Percentiles rank a stretch among this genome's conserved stretches.
Evolutionary conservation across 1,140 invertebrate genomes (phyloP).

Genomic region (Zaprionus kolodkinae): DNA sequence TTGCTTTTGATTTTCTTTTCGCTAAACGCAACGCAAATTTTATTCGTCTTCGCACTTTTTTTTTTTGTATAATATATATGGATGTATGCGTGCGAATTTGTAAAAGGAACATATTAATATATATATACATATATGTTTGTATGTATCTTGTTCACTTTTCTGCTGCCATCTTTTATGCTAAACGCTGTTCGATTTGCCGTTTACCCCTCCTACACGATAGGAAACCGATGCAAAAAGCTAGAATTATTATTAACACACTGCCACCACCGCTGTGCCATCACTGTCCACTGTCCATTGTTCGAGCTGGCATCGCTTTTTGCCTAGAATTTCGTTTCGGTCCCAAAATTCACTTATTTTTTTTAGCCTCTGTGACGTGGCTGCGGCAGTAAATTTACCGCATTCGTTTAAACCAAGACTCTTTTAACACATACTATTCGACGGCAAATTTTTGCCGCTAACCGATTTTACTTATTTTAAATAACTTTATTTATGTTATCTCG

Average conservation of each 20-base stretch:
- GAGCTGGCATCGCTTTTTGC: conserved; percentile 36
- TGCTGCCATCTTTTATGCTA: conserved; percentile 77
- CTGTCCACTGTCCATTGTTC: conserved; percentile 41
- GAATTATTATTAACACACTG: conserved; percentile 62
- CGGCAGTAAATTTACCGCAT: conserved; percentile 76
- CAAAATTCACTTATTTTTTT: conserved; percentile 57
- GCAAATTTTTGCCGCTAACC: conserved; percentile 53
- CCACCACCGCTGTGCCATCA: conserved; percentile 32
- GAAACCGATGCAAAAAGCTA: conserved; percentile 58
- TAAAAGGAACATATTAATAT: conserved; percentile 36
- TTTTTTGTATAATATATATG: conserved; percentile 8
- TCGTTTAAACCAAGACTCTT: conserved; percentile 32
- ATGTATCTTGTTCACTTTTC: conserved; percentile 66
- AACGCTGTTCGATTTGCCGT: conserved; percentile 54
- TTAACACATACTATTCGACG: conserved; percentile 41
- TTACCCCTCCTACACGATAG: conserved; percentile 36
- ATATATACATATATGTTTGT: conserved; percentile 40
- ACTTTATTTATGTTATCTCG: conserved; percentile 44
- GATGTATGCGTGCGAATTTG: conserved; percentile 8
- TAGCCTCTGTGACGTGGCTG: conserved; percentile 72
- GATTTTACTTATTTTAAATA: conserved; percentile 54
- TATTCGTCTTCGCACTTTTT: conserved; percentile 6
- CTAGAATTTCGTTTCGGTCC: conserved; percentile 55
- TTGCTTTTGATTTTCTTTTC: conserved; percentile 43
- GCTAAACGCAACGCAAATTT: conserved; percentile 4